Evolutionary conservation across 2,888 invertebrate genomes (phyloP), one percentile per base, ranked within the genome.

Genomic region (Drosophila demipolita): DNA sequence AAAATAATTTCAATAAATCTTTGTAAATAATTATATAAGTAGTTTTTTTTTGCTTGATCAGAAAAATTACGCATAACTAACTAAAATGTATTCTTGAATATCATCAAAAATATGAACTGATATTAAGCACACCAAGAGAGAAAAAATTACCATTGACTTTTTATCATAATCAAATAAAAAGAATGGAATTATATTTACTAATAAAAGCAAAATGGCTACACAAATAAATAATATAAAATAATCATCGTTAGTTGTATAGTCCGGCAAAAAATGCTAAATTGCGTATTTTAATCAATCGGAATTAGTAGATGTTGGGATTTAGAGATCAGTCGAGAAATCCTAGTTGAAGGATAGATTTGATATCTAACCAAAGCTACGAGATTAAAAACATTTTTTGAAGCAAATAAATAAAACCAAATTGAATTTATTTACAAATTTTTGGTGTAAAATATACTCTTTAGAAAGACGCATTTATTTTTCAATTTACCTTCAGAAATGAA

Each of bases 101-200:
- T 23, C 23, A 23, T 23, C 23, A 23, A 29, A 29, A 20, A 7
- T 1, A 20, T 12, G 20, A 45, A 20, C 12, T 20, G 12, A 20
- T 12, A 9, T n/a, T 12, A 20, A 7, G 3, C 12, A 20, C 7
- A 1, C 12, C 20, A 42, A 11, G 5, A 0, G 11, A 20, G 20
- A 11, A 6, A 42, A 42, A 20, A 12, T 1, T 0, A 42, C 7
- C 12, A 42, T 0, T 42, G 0, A 6, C 20, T 1, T 20, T 6
- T 6, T 7, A 6, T 20, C 6, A 1, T 12, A 42, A 42, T 42
- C 6, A 42, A 42, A 42, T 9, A 12, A 8, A 17, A 38, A 17
- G n/a, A 42, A 12, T 20, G 12, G 12, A 12, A 6, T 6, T 6
- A 20, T 20, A 11, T 42, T n/a, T n/a, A 2, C n/a, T 2, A 11